These are phyloP conservation scores for Dasypogon diadema DNA, from an alignment of 2,888 invertebrate genomes.

Conservation along the genomic window DNA sequence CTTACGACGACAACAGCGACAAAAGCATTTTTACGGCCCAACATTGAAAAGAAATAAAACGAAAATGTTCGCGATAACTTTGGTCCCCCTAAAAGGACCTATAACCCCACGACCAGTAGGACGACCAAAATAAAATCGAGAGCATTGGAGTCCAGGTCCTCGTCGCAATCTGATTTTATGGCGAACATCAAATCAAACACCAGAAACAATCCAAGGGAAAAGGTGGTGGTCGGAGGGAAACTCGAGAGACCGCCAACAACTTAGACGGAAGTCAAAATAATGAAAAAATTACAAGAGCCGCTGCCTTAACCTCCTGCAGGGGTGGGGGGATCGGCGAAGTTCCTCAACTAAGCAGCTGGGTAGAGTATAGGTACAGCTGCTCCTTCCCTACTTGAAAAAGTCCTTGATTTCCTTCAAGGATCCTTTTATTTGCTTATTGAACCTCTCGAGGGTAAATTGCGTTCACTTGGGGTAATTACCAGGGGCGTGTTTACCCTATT, in stretches of 20 bases:
- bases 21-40: not conserved
- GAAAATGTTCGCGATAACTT: not conserved
- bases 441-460: not conserved
- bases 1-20: not conserved
- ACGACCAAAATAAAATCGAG: not conserved
- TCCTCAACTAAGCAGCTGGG: too few relatives aligned
- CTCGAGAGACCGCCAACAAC: not conserved
- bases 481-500: constrained; percentile 35
- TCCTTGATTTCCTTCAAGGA: constrained; percentile 35
- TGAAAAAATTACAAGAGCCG: constrained; percentile 7
- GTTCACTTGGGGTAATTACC: constrained; percentile 1
- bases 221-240: not conserved
- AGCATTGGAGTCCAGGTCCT: not conserved
- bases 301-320: too few relatives aligned
- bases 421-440: not conserved
- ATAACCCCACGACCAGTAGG: not conserved
- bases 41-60: constrained; percentile 7
- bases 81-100: not conserved
- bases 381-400: not conserved
- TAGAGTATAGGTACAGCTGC: not conserved
- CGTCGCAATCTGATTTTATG: constrained; percentile 9
- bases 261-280: not conserved
- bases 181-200: not conserved
- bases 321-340: too few relatives aligned
- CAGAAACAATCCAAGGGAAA: not conserved